Evolutionary conservation across 2,797 vertebrate genomes (phyloP).

Genomic region (Oreochromis grahami): DNA sequence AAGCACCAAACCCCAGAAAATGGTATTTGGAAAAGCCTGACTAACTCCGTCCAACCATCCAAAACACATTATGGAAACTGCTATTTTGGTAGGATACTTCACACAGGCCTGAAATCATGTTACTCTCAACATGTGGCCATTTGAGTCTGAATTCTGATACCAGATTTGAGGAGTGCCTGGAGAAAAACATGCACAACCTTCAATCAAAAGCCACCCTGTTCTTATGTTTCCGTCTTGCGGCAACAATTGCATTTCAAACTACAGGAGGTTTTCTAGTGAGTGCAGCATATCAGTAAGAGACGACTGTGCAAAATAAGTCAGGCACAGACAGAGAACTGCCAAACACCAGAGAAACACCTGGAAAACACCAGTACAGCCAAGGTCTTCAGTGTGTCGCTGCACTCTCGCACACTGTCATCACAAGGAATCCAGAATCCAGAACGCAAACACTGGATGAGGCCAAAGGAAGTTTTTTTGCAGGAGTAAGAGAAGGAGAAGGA

Average conservation of each 20-base stretch:
- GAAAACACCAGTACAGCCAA: conserved; percentile 33
- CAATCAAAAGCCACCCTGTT: conserved; percentile 21
- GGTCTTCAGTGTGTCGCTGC: conserved; percentile 25
- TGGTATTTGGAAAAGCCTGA: not conserved
- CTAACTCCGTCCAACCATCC: not conserved
- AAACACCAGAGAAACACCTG: conserved; percentile 52
- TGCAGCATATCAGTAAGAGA: not conserved
- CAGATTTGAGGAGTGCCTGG: conserved; percentile 24
- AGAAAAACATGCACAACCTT: conserved; percentile 33
- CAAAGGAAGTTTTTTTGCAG: conserved; percentile 40
- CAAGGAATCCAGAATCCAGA: conserved; percentile 67
- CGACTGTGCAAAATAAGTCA: conserved; percentile 14
- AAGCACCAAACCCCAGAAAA: not conserved
- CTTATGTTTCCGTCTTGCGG: conserved; percentile 17
- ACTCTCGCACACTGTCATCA: conserved; percentile 50
- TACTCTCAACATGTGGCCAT: conserved; percentile 12
- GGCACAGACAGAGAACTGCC: conserved; percentile 19
- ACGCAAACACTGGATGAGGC: conserved; percentile 61
- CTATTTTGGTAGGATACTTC: conserved; percentile 23
- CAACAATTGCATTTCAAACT: conserved; percentile 19
- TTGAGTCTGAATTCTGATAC: conserved; percentile 17
- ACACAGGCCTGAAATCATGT: conserved; percentile 22
- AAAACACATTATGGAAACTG: conserved; percentile 19
- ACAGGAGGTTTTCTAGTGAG: conserved; percentile 6
- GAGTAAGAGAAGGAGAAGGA: conserved; percentile 2